Base-by-base conservation (phyloP, 1,140 invertebrate genomes). In the Drosophila orosa region DNA sequence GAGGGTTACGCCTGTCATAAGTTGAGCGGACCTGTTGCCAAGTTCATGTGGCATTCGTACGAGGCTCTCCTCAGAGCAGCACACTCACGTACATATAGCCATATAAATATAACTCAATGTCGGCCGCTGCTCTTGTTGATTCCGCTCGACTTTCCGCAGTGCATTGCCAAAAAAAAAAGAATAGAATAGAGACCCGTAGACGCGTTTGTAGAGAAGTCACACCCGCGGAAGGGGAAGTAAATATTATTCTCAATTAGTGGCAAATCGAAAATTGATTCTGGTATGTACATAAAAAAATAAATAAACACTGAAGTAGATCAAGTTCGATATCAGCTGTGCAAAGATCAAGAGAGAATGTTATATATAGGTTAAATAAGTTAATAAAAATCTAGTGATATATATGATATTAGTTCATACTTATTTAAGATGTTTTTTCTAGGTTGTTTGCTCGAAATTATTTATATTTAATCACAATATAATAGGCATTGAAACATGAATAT, bases 31-130 rank as follows among this genome's bases (percentile, higher is more conserved):
- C 65, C 31, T 57, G 63, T 68, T 68, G 45, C 60, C 65, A 71
- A 71, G 67, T 71, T 71, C 67, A 71, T 57, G 67, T 35, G 58
- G n/a, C 22, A 47, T 54, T 44, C 62, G 33, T 74, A 27, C 31
- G 39, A 39, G 29, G 19, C 42, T 66, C 59, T 24, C 40, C 60
- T 47, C 12, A 29, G 40, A 15, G 39, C 39, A 29, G n/a, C 27
- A 66, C 39, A 68, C 48, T 47, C 50, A 57, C 48, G 61, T 74
- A 76, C 72, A 75, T 76, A 77, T 63, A 60, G 62, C 73, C 44
- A 60, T 86, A 87, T 87, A 86, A 86, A 86, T 86, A 86, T 76
- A 83, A 76, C 66, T 74, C 83, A 86, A 87, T 87, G 83, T 76
- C 75, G 79, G 62, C 56, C 63, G 80, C 42, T 67, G 66, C 59